A percentile compares a stretch with the other conserved stretches of the same genome.
Conservation (phyloP, 2,888 invertebrate species). For the Drosophila subquinaria region DNA sequence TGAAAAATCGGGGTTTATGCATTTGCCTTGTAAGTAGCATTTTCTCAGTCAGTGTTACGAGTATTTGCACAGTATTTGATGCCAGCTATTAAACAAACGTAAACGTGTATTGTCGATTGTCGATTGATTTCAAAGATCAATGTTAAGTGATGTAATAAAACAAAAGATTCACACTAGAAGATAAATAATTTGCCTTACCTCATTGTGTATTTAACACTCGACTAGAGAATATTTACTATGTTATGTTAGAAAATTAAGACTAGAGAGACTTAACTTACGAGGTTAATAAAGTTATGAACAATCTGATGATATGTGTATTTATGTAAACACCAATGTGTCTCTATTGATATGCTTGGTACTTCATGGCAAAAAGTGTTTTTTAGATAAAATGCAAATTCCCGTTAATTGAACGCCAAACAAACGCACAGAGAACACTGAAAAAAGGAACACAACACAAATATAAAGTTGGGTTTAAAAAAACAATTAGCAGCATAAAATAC, state of each 20-base stretch:
- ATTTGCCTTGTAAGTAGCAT: slow-evolving; percentile 17
- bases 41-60: slow-evolving; percentile 8
- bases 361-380: slow-evolving; percentile 44
- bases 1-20: slow-evolving; percentile 35
- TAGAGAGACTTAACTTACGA: background rate
- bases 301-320: background rate
- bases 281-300: slow-evolving; percentile 3
- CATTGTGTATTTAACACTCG: slow-evolving; percentile 33
- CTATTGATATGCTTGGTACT: slow-evolving; percentile 26
- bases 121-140: slow-evolving; percentile 63
- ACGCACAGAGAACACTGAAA: slow-evolving; percentile 41
- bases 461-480: slow-evolving; percentile 66
- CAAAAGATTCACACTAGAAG: slow-evolving; percentile 20
- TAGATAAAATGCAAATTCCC: slow-evolving; percentile 75
- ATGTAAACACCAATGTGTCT: background rate
- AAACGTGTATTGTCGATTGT: slow-evolving; percentile 29
- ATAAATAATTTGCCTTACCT: slow-evolving; percentile 25
- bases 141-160: slow-evolving; percentile 52
- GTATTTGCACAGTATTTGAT: slow-evolving; percentile 19
- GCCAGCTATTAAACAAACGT: slow-evolving; percentile 17
- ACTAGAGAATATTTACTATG: background rate
- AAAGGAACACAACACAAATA: slow-evolving; percentile 22
- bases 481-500: slow-evolving; percentile 75
- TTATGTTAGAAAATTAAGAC: slow-evolving; percentile 5
- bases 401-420: slow-evolving; percentile 79